These are phyloP conservation scores for Polietes domitor DNA, from an alignment of 2,888 invertebrate genomes.

Conservation along the genomic window DNA sequence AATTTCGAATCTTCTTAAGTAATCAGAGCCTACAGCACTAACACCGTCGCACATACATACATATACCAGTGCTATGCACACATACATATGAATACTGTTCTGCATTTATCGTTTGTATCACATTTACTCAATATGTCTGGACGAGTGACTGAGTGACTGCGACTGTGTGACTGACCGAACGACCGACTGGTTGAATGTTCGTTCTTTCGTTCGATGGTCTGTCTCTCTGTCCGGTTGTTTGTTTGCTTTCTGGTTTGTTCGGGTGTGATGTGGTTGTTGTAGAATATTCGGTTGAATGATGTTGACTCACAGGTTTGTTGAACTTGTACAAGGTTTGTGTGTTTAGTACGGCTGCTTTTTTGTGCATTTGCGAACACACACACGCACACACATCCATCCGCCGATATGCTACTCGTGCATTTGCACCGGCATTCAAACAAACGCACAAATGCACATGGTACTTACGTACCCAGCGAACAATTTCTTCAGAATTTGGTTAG, in stretches of 20 bases:
- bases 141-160: neutral
- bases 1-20: too few relatives aligned
- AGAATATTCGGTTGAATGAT: constrained; percentile 47
- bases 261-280: constrained; percentile 12
- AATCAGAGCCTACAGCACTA: too few relatives aligned
- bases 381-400: constrained; percentile 8
- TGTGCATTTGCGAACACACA: constrained; percentile 5
- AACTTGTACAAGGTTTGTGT: constrained; percentile 72
- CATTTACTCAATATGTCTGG: constrained; percentile 23
- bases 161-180: neutral
- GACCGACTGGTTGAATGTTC: neutral
- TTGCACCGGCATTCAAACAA: neutral
- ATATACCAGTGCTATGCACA: too few relatives aligned
- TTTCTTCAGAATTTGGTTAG: too few relatives aligned
- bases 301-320: constrained; percentile 75
- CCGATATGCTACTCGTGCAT: neutral
- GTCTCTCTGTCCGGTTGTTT: neutral
- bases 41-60: too few relatives aligned
- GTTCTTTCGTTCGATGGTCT: neutral
- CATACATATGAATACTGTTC: too few relatives aligned
- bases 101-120: neutral
- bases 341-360: constrained; percentile 28
- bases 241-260: constrained; percentile 32
- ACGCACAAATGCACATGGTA: too few relatives aligned
- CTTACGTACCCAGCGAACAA: too few relatives aligned